These are phyloP conservation scores for Xanthia togata DNA, from an alignment of 2,888 invertebrate genomes.

Conservation along the genomic window DNA sequence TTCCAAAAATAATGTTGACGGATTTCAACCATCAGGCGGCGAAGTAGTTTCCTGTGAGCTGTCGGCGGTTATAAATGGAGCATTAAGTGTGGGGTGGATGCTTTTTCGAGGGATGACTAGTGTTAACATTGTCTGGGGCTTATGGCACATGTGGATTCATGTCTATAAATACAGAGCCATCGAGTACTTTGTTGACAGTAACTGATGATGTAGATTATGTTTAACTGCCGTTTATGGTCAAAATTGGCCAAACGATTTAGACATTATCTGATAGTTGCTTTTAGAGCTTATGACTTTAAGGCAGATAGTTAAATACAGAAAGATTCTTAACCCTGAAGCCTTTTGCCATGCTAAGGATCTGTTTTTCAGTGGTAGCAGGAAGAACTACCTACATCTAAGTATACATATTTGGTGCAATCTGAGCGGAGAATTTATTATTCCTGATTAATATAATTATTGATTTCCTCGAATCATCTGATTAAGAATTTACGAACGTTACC, in stretches of 20 bases:
- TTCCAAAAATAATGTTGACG: constrained; percentile 51
- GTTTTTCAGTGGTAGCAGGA: background rate
- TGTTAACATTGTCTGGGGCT: constrained; percentile 51
- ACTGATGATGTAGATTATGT: constrained; percentile 20
- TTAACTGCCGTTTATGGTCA: constrained; percentile 1
- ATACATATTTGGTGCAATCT: background rate
- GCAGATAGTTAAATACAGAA: background rate
- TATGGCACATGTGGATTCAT: constrained; percentile 33
- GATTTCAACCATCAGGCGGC: constrained; percentile 33
- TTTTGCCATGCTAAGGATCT: background rate
- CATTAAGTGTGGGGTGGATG: constrained; percentile 59
- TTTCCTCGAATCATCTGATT: background rate
- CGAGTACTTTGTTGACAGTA: constrained; percentile 16
- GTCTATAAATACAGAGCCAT: constrained; percentile 44
- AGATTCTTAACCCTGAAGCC: background rate
- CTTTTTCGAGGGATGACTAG: constrained; percentile 56
- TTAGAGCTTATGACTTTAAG: background rate
- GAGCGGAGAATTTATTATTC: background rate
- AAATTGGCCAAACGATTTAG: constrained; percentile 13
- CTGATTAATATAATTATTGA: background rate
- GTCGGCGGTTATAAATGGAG: constrained; percentile 55
- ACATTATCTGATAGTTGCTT: constrained; percentile 7
- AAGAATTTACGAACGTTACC: background rate
- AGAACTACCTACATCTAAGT: background rate
- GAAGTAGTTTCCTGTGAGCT: constrained; percentile 55